Conservation (phyloP, 2,888 invertebrate species). For the Nemapogon koenigi region DNA sequence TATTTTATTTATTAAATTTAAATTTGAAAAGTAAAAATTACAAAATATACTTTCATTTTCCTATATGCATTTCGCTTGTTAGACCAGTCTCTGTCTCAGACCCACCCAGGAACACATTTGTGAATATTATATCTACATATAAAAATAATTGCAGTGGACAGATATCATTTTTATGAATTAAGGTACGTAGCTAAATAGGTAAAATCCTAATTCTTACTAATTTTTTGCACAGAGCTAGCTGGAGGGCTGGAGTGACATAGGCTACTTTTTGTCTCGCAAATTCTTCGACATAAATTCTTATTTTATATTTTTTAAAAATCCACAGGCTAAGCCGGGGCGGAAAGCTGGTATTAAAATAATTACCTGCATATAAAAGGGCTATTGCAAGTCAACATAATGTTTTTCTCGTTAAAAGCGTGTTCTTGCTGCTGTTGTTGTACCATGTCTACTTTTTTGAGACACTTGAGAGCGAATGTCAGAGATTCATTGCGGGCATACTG, state of each 20-base stretch:
- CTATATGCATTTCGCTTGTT: too few relatives aligned
- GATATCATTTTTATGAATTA: not conserved
- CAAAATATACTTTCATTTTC: too few relatives aligned
- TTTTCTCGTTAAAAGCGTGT: constrained; percentile 87
- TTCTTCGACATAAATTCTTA: too few relatives aligned
- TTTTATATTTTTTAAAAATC: too few relatives aligned
- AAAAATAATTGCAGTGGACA: not conserved
- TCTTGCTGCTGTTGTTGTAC: constrained; percentile 89
- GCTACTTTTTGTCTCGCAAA: too few relatives aligned
- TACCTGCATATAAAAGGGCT: constrained; percentile 83
- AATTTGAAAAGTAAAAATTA: too few relatives aligned
- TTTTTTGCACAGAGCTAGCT: too few relatives aligned
- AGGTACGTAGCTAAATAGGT: not conserved
- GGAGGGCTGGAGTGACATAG: too few relatives aligned
- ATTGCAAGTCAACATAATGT: constrained; percentile 81
- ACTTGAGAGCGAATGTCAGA: constrained; percentile 81
- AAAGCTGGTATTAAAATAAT: too few relatives aligned
- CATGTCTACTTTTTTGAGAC: constrained; percentile 88
- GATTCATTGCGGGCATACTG: constrained; percentile 61
- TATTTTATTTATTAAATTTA: too few relatives aligned
- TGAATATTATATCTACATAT: not conserved
- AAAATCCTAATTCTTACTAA: not conserved
- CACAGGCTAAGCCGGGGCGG: too few relatives aligned
- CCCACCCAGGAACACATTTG: not conserved
- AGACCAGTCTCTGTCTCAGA: too few relatives aligned